Percentiles rank a stretch among this genome's conserved stretches.
Evolutionary conservation across 2,888 invertebrate genomes (phyloP).

Genomic region (Choreutis nemorana): DNA sequence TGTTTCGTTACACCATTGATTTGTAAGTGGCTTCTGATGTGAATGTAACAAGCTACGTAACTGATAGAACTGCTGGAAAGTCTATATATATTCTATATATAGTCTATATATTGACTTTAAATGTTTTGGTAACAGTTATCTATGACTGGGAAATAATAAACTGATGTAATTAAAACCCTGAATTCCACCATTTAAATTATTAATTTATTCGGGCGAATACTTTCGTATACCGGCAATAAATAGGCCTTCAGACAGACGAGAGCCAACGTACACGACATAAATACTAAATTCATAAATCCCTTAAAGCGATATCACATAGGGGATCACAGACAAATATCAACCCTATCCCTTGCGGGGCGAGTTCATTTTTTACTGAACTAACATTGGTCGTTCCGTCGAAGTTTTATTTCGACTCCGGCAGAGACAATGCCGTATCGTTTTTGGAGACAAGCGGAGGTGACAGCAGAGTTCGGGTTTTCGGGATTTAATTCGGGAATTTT

Average conservation of each 20-base stretch:
- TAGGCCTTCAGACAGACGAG: slow-evolving; percentile 44
- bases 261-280: slow-evolving; percentile 40
- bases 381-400: slow-evolving; percentile 8
- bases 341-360: no score
- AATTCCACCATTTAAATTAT: slow-evolving; percentile 28
- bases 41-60: no score
- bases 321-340: no score
- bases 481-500: slow-evolving; percentile 51
- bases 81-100: no score
- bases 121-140: no score
- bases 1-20: no score
- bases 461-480: slow-evolving; percentile 40
- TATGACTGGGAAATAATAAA: no score
- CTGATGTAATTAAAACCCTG: no score
- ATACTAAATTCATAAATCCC: slow-evolving; percentile 22
- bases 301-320: slow-evolving; percentile 13
- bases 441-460: slow-evolving; percentile 53
- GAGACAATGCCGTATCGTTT: slow-evolving; percentile 54
- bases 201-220: slow-evolving; percentile 42
- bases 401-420: slow-evolving; percentile 4
- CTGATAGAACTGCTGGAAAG: no score
- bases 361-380: no score
- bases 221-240: slow-evolving; percentile 47
- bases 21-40: no score
- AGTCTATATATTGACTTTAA: no score